Conservation (phyloP, 2,797 vertebrate genomes). For the Champsocephalus gunnari region DNA sequence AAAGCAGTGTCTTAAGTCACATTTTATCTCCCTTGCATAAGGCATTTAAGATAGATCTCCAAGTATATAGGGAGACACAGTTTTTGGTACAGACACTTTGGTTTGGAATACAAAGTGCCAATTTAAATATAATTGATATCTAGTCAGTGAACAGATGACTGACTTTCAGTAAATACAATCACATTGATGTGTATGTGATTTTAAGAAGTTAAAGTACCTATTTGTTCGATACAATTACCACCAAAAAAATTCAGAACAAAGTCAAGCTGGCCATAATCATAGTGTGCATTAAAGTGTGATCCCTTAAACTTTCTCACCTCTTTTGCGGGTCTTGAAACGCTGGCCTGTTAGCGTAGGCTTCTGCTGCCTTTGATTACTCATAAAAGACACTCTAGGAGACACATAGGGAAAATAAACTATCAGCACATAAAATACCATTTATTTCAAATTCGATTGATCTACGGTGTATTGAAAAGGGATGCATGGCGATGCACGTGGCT, state of each 20-base stretch:
- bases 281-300: too few species aligned
- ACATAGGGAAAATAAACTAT: not conserved
- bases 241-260: not conserved
- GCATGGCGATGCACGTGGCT: not conserved
- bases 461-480: too few species aligned
- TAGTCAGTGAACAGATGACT: not conserved
- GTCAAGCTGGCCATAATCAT: not conserved
- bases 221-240: not conserved
- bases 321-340: conserved; percentile 98
- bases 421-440: not conserved
- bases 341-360: conserved; percentile 99
- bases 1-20: not conserved
- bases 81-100: not conserved
- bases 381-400: conserved; percentile 93
- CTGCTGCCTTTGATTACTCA: conserved; percentile 99
- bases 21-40: not conserved
- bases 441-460: not conserved
- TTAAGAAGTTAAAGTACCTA: too few species aligned
- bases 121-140: not conserved
- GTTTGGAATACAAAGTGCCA: not conserved
- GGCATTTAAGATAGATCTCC: too few species aligned
- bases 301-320: conserved; percentile 82
- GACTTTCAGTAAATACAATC: not conserved
- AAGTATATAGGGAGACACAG: not conserved
- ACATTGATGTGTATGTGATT: not conserved